phyloP scores from a whole-genome alignment of 2,888 invertebrate genomes.

The Melitaea athalia region DNA sequence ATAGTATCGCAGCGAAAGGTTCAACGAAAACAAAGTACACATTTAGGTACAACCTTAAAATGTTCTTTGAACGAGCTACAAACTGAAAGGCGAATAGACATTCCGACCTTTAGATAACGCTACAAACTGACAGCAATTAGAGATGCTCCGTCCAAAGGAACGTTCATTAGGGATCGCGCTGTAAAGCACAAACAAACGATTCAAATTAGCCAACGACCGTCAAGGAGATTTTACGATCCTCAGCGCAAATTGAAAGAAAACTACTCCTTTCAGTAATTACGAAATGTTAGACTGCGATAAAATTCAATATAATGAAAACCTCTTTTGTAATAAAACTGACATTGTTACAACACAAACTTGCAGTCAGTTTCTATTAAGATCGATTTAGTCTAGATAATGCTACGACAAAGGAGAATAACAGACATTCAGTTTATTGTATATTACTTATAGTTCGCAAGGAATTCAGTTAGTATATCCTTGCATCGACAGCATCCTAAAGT shows the following conservation, averaged over 20 bases:
- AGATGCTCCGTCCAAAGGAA: slow-evolving; percentile 25
- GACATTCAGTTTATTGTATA: no score
- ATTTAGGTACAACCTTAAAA: background rate
- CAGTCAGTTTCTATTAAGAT: no score
- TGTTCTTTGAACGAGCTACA: slow-evolving; percentile 3
- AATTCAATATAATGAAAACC: background rate
- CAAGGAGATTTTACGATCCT: slow-evolving; percentile 21
- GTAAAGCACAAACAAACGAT: slow-evolving; percentile 27
- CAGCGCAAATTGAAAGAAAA: slow-evolving; percentile 5
- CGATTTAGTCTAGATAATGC: no score
- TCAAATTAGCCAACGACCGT: slow-evolving; percentile 26
- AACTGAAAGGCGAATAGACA: slow-evolving; percentile 24
- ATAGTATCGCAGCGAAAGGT: background rate
- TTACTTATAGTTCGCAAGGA: background rate
- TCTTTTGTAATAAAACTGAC: background rate
- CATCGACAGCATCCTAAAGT: slow-evolving; percentile 12
- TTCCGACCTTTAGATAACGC: slow-evolving; percentile 31
- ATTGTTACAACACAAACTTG: no score
- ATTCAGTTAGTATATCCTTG: background rate
- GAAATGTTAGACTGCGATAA: background rate
- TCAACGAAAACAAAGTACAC: background rate
- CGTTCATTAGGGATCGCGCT: slow-evolving; percentile 32
- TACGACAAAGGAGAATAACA: background rate
- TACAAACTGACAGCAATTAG: slow-evolving; percentile 34
- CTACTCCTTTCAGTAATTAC: background rate